These are phyloP conservation scores for Rhynchomys soricoides DNA, from an alignment of 2,113 vertebrate species.

Conservation along the genomic window DNA sequence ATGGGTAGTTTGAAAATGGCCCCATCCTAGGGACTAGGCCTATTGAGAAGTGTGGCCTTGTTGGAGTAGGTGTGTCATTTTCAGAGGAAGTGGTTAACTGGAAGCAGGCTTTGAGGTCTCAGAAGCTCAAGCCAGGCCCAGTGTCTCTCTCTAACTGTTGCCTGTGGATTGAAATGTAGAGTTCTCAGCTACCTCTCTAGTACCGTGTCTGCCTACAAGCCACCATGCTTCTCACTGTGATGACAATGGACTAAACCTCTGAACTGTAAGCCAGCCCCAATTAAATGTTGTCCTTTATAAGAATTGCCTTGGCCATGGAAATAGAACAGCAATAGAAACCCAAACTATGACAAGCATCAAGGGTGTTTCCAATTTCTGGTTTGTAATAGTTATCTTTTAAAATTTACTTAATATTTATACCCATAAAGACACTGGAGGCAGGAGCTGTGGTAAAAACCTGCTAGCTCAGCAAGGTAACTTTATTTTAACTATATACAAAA, in stretches of 20 bases:
- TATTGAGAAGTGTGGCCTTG: background rate
- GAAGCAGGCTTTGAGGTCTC: background rate
- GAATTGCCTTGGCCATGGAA: background rate
- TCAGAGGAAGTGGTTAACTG: background rate
- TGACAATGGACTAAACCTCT: background rate
- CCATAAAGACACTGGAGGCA: too few relatives aligned
- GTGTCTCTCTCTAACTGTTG: background rate
- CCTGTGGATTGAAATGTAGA: background rate
- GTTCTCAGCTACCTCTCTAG: background rate
- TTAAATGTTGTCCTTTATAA: background rate
- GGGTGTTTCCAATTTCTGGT: background rate
- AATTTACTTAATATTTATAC: too few relatives aligned
- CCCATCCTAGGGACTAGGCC: background rate
- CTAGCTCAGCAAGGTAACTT: too few relatives aligned
- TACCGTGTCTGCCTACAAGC: background rate
- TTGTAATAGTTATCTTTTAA: too few relatives aligned
- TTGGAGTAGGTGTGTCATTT: background rate
- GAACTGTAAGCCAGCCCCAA: background rate
- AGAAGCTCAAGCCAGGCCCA: background rate
- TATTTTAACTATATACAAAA: too few relatives aligned
- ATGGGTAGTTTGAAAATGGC: background rate
- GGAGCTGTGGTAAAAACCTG: too few relatives aligned
- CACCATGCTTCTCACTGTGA: background rate
- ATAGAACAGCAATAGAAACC: background rate
- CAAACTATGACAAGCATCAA: background rate